Percentiles rank a stretch among this genome's conserved stretches.
phyloP scores from a whole-genome alignment of 2,797 vertebrate genomes.

The Cynopterus sphinx region DNA sequence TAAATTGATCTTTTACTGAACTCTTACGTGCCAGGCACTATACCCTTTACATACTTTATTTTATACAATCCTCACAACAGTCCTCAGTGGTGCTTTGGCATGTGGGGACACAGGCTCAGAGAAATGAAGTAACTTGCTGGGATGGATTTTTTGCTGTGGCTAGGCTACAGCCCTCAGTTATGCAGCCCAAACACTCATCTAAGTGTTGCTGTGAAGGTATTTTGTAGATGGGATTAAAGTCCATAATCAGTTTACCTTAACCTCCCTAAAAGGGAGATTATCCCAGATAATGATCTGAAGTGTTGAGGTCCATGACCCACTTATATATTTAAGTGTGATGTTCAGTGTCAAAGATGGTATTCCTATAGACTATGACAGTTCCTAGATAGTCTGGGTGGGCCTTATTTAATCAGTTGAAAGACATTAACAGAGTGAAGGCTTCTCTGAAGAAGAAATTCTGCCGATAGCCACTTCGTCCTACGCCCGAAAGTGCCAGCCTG shows the following conservation, averaged over 20 bases:
- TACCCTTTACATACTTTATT: background rate
- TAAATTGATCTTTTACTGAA: background rate
- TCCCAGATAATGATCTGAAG: background rate
- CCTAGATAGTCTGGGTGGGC: background rate
- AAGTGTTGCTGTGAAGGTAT: background rate
- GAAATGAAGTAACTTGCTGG: background rate
- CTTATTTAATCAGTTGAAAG: background rate
- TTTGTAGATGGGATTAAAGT: background rate
- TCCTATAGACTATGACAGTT: too few species aligned
- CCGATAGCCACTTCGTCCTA: background rate
- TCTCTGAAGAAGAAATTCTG: fast-evolving
- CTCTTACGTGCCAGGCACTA: background rate
- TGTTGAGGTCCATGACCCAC: too few species aligned
- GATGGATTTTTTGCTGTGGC: background rate
- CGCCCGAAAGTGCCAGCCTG: background rate
- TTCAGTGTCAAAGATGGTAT: too few species aligned
- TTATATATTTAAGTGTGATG: too few species aligned
- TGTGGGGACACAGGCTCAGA: background rate
- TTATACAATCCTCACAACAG: background rate
- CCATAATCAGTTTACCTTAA: background rate
- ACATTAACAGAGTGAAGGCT: background rate
- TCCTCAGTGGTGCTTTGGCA: background rate
- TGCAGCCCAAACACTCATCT: background rate
- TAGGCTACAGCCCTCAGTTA: background rate
- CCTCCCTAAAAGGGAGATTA: background rate